Conservation (phyloP, 1,140 invertebrate species). For the Tetragonula clypearis region DNA sequence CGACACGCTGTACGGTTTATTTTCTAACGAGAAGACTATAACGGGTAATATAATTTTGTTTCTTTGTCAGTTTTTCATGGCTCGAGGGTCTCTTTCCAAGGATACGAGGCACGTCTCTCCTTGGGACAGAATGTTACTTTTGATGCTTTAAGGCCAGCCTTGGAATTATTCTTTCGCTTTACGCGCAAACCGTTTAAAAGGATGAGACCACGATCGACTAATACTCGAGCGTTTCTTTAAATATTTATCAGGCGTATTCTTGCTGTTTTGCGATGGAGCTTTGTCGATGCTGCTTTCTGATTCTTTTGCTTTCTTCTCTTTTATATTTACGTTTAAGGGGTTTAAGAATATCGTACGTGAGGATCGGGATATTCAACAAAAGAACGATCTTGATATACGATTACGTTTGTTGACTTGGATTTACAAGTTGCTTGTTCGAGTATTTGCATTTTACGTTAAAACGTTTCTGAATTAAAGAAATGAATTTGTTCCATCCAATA, state of each 20-base stretch:
- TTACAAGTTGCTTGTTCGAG: no score
- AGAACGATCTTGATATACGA: not conserved
- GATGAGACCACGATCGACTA: not conserved
- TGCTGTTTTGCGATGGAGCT: not conserved
- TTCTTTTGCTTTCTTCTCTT: not conserved
- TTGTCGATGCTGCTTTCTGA: not conserved
- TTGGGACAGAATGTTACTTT: not conserved
- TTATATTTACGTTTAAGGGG: not conserved
- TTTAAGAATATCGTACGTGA: not conserved
- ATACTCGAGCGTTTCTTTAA: slow-evolving; percentile 27
- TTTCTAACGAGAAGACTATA: no score
- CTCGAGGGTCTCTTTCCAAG: not conserved
- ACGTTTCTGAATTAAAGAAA: no score
- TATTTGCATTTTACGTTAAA: no score
- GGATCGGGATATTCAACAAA: not conserved
- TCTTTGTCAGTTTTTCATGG: not conserved
- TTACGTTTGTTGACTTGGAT: not conserved
- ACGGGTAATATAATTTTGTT: no score
- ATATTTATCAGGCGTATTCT: slow-evolving; percentile 32
- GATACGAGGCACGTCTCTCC: not conserved
- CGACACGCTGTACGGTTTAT: no score
- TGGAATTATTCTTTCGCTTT: slow-evolving; percentile 36
- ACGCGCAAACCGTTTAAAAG: slow-evolving; percentile 12
- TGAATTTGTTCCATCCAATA: no score
- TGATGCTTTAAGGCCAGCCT: slow-evolving; percentile 7